These are phyloP conservation scores for Laterallus jamaicensis DNA, from an alignment of 2,113 vertebrate genomes.

Conservation along the genomic window DNA sequence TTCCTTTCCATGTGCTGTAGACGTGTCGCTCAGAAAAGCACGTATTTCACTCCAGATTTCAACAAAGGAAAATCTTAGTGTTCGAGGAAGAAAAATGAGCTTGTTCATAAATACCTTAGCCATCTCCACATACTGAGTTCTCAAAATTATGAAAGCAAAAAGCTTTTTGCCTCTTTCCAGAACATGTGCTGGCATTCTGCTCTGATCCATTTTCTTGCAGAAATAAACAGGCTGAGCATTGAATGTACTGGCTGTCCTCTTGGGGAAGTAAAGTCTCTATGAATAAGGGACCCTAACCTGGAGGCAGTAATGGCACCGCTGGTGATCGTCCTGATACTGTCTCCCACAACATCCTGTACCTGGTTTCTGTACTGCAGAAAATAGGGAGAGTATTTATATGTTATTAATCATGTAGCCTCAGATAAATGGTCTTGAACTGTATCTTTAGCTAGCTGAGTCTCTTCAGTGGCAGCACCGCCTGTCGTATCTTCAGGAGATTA, in stretches of 20 bases:
- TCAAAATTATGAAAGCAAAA: background rate
- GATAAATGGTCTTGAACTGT: background rate
- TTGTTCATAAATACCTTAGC: too few species aligned
- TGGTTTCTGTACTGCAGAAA: background rate
- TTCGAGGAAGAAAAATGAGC: too few species aligned
- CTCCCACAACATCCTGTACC: too few species aligned
- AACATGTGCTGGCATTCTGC: accelerated
- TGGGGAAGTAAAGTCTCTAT: background rate
- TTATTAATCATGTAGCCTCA: background rate
- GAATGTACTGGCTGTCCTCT: background rate
- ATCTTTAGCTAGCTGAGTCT: background rate
- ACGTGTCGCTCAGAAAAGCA: too few species aligned
- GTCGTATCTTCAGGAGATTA: background rate
- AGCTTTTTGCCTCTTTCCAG: background rate
- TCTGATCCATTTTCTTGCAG: background rate
- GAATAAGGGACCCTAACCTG: background rate
- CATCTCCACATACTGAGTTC: background rate
- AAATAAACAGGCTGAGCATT: background rate
- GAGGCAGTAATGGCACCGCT: too few species aligned
- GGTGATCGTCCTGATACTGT: too few species aligned
- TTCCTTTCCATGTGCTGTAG: too few species aligned
- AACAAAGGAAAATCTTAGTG: too few species aligned
- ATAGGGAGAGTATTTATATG: background rate
- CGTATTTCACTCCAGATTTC: too few species aligned
- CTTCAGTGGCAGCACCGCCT: background rate